Conservation (phyloP, 2,888 invertebrate genomes). For the Margaritifera margaritifera region DNA sequence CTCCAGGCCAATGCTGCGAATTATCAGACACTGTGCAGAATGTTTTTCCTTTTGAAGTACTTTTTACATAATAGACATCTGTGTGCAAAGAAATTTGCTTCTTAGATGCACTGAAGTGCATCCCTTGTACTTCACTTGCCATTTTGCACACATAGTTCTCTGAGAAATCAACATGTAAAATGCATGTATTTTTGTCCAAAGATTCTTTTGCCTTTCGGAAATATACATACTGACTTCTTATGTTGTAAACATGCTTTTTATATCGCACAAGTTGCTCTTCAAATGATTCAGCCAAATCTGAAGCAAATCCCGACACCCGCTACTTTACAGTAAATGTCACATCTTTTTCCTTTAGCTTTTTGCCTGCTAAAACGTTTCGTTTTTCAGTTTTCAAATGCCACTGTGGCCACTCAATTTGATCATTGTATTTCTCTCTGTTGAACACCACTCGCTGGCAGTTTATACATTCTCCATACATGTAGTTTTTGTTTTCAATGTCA, state of each 20-base stretch:
- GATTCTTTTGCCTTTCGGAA: conserved; percentile 7
- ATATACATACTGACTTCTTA: conserved; percentile 9
- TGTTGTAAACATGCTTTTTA: conserved; percentile 10
- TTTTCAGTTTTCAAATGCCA: too few species aligned
- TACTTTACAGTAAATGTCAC: conserved; percentile 7
- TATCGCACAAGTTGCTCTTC: conserved; percentile 9
- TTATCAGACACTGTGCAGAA: conserved; percentile 65
- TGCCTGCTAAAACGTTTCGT: conserved; percentile 9
- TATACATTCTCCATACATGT: too few species aligned
- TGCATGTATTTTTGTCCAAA: conserved; percentile 10
- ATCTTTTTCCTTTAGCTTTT: conserved; percentile 6
- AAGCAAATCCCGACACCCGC: too few species aligned
- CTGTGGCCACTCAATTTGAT: too few species aligned
- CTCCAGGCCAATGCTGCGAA: conserved; percentile 65
- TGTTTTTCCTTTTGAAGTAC: conserved; percentile 6
- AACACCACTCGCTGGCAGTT: too few species aligned
- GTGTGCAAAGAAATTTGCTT: conserved; percentile 33
- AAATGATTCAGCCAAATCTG: too few species aligned
- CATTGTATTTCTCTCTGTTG: too few species aligned
- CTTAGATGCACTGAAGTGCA: conserved; percentile 33
- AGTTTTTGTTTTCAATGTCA: too few species aligned
- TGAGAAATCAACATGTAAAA: conserved; percentile 27
- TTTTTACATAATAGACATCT: conserved; percentile 13
- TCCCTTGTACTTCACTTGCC: conserved; percentile 24
- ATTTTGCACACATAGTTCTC: conserved; percentile 31